Percentiles rank a stretch among this genome's conserved stretches.
These are phyloP conservation scores for Globia sparganii DNA, from an alignment of 2,888 invertebrate genomes.

Conservation along the genomic window DNA sequence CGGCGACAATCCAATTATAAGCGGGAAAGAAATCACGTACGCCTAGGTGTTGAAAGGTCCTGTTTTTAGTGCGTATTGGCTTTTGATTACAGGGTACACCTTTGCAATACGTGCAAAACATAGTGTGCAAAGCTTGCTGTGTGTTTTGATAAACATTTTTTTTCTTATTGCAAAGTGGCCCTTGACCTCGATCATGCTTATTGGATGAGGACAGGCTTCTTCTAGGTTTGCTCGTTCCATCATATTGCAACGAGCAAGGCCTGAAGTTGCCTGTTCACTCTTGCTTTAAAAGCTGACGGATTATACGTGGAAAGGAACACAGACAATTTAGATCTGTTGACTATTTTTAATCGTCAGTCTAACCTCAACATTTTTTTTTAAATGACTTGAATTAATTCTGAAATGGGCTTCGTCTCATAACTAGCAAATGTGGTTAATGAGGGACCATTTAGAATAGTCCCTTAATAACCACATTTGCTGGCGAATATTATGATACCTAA, in stretches of 20 bases:
- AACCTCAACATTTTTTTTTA: background rate
- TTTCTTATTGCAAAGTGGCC: background rate
- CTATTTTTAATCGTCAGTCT: no score
- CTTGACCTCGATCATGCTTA: background rate
- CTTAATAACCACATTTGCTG: no score
- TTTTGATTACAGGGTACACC: background rate
- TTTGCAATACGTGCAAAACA: background rate
- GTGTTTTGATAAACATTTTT: background rate
- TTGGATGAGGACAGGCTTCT: background rate
- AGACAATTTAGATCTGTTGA: background rate
- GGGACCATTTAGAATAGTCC: no score
- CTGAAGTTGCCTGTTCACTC: background rate
- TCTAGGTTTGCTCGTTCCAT: no score
- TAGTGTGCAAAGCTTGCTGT: no score
- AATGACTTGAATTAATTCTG: background rate
- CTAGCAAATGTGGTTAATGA: background rate
- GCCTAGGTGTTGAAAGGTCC: background rate
- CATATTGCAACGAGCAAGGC: no score
- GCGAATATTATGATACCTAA: background rate
- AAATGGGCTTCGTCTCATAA: background rate
- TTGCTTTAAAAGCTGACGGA: background rate
- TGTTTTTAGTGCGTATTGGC: constrained; percentile 28
- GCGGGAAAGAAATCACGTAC: constrained; percentile 54
- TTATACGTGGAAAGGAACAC: background rate
- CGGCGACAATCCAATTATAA: constrained; percentile 58